Evolutionary conservation across 2,797 vertebrate genomes (phyloP).

Genomic region (Synaphobranchus kaupii): DNA sequence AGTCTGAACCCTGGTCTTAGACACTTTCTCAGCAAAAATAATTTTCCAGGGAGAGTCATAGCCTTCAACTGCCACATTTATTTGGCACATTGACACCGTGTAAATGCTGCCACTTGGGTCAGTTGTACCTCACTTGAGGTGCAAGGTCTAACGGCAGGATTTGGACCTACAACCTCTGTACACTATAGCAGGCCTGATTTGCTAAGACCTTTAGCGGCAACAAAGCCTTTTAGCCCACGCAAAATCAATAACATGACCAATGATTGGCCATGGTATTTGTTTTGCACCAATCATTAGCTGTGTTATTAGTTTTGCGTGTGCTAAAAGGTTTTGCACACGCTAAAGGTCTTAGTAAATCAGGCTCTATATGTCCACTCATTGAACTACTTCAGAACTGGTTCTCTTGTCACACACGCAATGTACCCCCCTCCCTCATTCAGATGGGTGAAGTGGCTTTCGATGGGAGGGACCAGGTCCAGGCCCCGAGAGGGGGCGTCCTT

Average conservation of each 20-base stretch:
- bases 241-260: no score
- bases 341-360: no score
- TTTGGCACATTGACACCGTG: not conserved
- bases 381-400: not conserved
- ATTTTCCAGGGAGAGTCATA: not conserved
- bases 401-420: not conserved
- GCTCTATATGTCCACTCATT: not conserved
- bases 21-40: slow-evolving; percentile 22
- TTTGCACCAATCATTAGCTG: no score
- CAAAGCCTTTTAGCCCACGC: no score
- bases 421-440: not conserved
- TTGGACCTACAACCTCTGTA: not conserved
- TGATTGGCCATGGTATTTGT: no score
- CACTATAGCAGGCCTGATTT: not conserved
- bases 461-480: not conserved
- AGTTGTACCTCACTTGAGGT: not conserved
- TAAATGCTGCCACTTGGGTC: not conserved
- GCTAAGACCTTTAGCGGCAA: no score
- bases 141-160: not conserved
- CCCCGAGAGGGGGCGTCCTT: not conserved
- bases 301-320: no score
- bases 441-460: not conserved
- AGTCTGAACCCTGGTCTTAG: slow-evolving; percentile 66
- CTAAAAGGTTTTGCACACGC: no score
- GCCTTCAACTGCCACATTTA: not conserved